These are phyloP conservation scores for Mastacembelus armatus DNA, from an alignment of 2,797 vertebrate species.

Conservation along the genomic window DNA sequence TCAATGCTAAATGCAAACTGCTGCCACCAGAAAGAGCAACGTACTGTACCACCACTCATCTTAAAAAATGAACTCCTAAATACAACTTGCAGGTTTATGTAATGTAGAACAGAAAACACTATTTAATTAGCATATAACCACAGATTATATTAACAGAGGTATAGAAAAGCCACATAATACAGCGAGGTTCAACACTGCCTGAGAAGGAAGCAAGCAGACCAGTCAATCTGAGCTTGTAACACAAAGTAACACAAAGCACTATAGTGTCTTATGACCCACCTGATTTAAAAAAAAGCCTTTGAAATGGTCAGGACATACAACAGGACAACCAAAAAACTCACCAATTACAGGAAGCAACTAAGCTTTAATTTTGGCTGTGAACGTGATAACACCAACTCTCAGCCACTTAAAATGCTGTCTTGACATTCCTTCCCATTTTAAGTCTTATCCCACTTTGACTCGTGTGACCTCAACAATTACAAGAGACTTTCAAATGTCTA, in stretches of 20 bases:
- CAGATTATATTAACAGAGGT: not conserved
- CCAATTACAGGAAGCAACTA: not conserved
- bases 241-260: not conserved
- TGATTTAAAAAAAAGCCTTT: no score
- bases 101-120: not conserved
- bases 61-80: not conserved
- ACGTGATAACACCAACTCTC: not conserved
- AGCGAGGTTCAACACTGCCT: not conserved
- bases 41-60: not conserved
- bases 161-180: conserved; percentile 11
- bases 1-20: no score
- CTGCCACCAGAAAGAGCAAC: not conserved
- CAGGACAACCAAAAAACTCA: not conserved
- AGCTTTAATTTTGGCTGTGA: not conserved
- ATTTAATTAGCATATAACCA: no score
- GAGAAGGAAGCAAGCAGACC: not conserved
- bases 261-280: not conserved
- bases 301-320: not conserved
- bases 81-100: not conserved
- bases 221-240: not conserved
- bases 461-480: not conserved
- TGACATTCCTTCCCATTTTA: not conserved
- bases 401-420: not conserved
- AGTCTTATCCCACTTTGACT: not conserved
- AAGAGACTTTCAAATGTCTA: not conserved